phyloP scores from a whole-genome alignment of 2,888 invertebrate genomes.

The Priocnemis perturbator region DNA sequence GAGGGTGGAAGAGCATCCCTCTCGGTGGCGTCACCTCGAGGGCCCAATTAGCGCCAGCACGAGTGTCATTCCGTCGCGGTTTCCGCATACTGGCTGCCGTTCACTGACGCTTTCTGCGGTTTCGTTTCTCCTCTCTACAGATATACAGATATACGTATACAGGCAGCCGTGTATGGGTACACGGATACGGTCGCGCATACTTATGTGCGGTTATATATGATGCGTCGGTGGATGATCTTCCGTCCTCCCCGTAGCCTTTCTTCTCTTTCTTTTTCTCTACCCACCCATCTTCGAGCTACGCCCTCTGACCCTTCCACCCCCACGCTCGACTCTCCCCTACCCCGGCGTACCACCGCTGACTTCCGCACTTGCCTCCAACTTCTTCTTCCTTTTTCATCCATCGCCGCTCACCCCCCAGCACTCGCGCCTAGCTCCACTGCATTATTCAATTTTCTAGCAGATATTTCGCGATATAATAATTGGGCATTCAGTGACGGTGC shows the following conservation, averaged over 20 bases:
- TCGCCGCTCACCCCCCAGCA: conserved; percentile 16
- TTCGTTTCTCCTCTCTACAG: conserved; percentile 42
- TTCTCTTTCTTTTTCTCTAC: conserved; percentile 15
- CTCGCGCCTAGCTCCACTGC: conserved; percentile 34
- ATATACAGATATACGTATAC: not conserved
- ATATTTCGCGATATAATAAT: conserved; percentile 71
- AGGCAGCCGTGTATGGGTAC: too few species aligned
- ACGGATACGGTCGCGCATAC: not conserved
- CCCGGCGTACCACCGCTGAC: not conserved
- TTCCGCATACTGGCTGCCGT: conserved; percentile 68
- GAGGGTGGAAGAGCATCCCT: conserved; percentile 42
- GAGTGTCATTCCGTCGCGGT: conserved; percentile 73
- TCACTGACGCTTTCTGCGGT: conserved; percentile 70
- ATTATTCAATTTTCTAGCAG: conserved; percentile 70
- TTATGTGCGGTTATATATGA: not conserved
- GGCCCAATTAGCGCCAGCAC: conserved; percentile 74
- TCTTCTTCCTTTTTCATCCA: conserved; percentile 20
- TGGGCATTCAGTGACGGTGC: conserved; percentile 64
- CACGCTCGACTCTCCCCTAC: conserved; percentile 11
- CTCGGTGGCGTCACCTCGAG: conserved; percentile 72
- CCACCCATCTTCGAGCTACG: conserved; percentile 27
- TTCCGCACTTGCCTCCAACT: conserved; percentile 29
- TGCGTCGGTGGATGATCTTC: too few species aligned
- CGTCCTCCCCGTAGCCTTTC: not conserved
- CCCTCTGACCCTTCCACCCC: conserved; percentile 26